These are phyloP conservation scores for Meloidogyne chitwoodi DNA, from an alignment of 1,140 invertebrate genomes.

Conservation along the genomic window DNA sequence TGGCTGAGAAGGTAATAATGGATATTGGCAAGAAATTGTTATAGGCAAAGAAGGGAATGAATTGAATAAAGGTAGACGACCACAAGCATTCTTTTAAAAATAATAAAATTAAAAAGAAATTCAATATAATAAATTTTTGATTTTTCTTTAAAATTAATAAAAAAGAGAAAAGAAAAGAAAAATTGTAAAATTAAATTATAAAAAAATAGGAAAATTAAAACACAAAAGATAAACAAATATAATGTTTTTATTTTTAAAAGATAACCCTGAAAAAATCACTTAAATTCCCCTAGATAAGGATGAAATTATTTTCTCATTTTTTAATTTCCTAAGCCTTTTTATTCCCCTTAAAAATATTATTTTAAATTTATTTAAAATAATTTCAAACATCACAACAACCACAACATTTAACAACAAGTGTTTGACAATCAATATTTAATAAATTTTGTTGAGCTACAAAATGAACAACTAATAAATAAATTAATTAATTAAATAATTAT, in stretches of 20 bases:
- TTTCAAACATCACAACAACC: slow-evolving; percentile 10
- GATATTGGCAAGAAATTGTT: not conserved
- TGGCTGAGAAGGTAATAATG: not conserved
- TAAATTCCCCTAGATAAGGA: no score
- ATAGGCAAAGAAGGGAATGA: not conserved
- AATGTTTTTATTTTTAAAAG: no score
- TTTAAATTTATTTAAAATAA: not conserved
- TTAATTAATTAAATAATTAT: not conserved
- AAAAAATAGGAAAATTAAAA: not conserved
- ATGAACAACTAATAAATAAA: not conserved
- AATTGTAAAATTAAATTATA: not conserved
- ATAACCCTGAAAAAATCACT: no score
- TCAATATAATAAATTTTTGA: not conserved
- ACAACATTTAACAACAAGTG: slow-evolving; percentile 6
- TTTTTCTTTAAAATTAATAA: not conserved
- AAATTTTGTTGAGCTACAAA: slow-evolving; percentile 1
- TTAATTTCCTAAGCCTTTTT: no score
- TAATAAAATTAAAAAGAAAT: not conserved
- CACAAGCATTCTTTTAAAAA: not conserved
- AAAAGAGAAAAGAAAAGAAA: not conserved
- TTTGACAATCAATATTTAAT: slow-evolving; percentile 9
- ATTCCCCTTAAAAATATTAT: no score
- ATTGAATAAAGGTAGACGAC: not conserved
- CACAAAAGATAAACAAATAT: not conserved
- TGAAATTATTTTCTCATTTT: no score